These are phyloP conservation scores for Crocallis elinguaria DNA, from an alignment of 2,888 invertebrate species.

Conservation along the genomic window DNA sequence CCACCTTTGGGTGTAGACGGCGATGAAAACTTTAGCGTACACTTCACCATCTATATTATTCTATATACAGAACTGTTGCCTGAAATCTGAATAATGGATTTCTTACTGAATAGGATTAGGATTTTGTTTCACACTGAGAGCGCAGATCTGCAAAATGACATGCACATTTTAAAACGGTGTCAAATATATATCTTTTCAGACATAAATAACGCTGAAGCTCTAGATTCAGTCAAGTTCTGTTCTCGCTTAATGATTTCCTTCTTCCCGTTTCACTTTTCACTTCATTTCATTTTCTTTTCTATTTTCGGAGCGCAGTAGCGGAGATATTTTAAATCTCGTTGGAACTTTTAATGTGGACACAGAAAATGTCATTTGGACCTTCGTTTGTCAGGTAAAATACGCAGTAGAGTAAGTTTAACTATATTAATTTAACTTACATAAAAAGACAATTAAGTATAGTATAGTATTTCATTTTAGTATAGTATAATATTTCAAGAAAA, in stretches of 20 bases:
- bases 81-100: constrained; percentile 21
- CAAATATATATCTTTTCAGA: constrained; percentile 26
- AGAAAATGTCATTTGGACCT: constrained; percentile 6
- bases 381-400: not conserved
- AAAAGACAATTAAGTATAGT: no score
- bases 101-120: constrained; percentile 20
- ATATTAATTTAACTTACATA: no score
- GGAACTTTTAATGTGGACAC: constrained; percentile 19
- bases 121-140: constrained; percentile 4
- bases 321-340: constrained; percentile 21
- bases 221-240: constrained; percentile 37
- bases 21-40: constrained; percentile 27
- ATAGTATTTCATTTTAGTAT: no score
- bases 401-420: not conserved
- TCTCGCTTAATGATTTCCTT: constrained; percentile 42
- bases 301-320: constrained; percentile 35
- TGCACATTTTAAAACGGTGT: constrained; percentile 25
- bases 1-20: constrained; percentile 20
- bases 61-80: not conserved
- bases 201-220: constrained; percentile 27
- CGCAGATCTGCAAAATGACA: constrained; percentile 15
- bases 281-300: constrained; percentile 35
- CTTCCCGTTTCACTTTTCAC: constrained; percentile 39
- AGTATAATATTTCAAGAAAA: no score
- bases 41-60: constrained; percentile 2